phyloP scores from a whole-genome alignment of 1,140 invertebrate species.

The Pomacea maculata region DNA sequence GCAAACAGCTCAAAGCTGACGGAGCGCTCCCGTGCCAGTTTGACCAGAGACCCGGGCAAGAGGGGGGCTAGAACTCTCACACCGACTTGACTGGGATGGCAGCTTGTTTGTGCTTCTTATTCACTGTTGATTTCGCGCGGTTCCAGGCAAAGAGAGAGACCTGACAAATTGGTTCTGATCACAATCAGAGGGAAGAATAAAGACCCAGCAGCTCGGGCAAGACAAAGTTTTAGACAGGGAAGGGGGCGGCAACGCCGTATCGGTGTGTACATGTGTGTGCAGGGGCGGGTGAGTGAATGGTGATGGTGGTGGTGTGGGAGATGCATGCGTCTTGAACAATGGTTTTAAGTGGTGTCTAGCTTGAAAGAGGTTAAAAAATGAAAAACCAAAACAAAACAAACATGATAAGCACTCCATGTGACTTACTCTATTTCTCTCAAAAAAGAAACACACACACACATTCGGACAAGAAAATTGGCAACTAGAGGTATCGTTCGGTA shows the following conservation, averaged over 20 bases:
- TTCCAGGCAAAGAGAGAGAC: conserved; percentile 17
- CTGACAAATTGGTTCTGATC: conserved; percentile 7
- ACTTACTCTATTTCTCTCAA: no score
- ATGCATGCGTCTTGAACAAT: no score
- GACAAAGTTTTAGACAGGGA: neutral
- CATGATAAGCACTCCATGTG: no score
- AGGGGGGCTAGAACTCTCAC: conserved; percentile 23
- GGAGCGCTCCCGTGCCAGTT: conserved; percentile 28
- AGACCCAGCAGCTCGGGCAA: neutral
- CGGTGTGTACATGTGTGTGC: neutral
- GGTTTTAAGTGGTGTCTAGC: no score
- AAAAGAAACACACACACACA: no score
- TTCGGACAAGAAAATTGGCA: no score
- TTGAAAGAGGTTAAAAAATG: no score
- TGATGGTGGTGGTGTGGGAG: neutral
- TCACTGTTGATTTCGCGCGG: conserved; percentile 22
- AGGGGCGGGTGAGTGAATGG: neutral
- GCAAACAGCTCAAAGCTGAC: conserved; percentile 30
- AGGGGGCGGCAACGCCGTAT: neutral
- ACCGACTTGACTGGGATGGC: conserved; percentile 23
- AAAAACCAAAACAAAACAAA: no score
- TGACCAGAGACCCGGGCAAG: conserved; percentile 4
- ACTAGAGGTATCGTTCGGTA: no score
- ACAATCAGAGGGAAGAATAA: neutral
- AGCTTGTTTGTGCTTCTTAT: conserved; percentile 23